Evolutionary conservation across 2,888 invertebrate genomes (phyloP), one percentile per base, ranked within the genome.

Genomic region (Himalopsyche kuldschensis): DNA sequence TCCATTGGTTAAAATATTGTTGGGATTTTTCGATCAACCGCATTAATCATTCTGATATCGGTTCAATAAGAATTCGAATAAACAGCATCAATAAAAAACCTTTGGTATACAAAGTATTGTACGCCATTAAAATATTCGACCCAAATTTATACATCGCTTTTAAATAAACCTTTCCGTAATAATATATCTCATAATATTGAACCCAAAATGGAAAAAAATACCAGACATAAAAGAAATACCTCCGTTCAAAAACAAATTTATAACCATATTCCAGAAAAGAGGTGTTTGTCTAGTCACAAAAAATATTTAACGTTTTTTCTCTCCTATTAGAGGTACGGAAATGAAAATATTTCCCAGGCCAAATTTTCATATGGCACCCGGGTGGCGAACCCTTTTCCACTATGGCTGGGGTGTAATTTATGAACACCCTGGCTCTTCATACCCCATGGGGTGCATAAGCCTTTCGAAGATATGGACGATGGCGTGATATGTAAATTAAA

Each of bases 401-500:
- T 78, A 41, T 41, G 24, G 55, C 55, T 6, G 77, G 75, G 81
- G 76, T 78, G 41, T 81, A 55, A 81, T 81, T 81, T 81, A 81
- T 81, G 81, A 78, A 77, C 77, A 81, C 81, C 81, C 81, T 35
- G 47, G 35, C 35, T 41, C 81, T 48, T 69, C 69, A 15, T 69
- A 24, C 81, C 41, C 76, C 15, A 41, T 30, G 69, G 48, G 31
- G 55, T 79, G 20, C 79, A 55, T 82, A 82, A 82, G 78, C 69
- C 79, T 41, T 47, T 8, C 75, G 30, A 76, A 46, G 75, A 82
- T 78, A 78, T 76, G 32, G 80, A n/a, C 55, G 80, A 80, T 79
- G 63, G 31, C 63, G 76, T 80, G 83, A 83, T 83, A 83, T 83
- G 83, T 77, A 83, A 83, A 83, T 83, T 83, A 79, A 82, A 80